Evolutionary conservation across 2,797 vertebrate genomes (phyloP).

Genomic region (Sebastes matsubarae): DNA sequence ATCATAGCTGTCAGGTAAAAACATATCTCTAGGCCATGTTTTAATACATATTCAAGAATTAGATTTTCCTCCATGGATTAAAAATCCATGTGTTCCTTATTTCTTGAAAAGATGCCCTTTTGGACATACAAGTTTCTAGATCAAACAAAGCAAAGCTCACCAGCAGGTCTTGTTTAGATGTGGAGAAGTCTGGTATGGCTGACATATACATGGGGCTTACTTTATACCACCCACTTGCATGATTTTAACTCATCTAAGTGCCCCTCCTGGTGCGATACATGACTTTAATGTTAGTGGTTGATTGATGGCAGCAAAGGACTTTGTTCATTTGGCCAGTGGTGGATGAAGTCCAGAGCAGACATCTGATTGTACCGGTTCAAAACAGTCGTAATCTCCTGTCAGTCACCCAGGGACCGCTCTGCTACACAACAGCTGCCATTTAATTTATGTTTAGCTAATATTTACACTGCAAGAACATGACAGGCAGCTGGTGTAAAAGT

Average conservation of each 20-base stretch:
- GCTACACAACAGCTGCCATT: conserved; percentile 1
- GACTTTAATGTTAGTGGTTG: neutral
- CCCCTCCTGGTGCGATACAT: neutral
- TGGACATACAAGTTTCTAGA: neutral
- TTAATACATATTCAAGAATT: neutral
- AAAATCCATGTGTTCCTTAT: neutral
- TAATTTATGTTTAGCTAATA: neutral
- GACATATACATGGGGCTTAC: conserved; percentile 5
- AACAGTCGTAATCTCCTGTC: neutral
- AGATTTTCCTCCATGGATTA: neutral
- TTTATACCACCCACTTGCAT: conserved; percentile 17
- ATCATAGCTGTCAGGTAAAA: neutral
- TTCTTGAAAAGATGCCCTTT: neutral
- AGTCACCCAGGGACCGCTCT: neutral
- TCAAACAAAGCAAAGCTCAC: conserved; percentile 1
- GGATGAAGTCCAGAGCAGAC: neutral
- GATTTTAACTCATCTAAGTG: neutral
- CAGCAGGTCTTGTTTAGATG: conserved; percentile 18
- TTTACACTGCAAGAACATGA: neutral
- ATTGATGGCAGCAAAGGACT: conserved; percentile 1
- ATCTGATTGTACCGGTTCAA: neutral
- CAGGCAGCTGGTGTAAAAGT: neutral
- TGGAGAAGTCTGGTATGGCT: neutral
- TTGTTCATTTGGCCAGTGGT: neutral
- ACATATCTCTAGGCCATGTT: neutral